Conservation (phyloP, 2,113 vertebrate genomes). For the Passer montanus region DNA sequence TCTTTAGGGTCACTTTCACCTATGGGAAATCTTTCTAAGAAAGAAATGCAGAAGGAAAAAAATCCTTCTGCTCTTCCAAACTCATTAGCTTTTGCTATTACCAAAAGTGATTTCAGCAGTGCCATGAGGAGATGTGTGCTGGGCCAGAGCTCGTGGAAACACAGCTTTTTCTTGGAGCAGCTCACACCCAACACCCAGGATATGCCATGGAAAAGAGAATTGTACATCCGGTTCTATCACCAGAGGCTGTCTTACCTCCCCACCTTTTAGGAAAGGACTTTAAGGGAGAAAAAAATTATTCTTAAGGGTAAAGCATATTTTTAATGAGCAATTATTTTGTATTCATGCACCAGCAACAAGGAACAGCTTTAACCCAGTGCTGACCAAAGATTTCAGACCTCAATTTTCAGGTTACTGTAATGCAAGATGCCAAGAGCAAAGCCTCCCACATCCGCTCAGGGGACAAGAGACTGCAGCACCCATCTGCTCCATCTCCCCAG, state of each 20-base stretch:
- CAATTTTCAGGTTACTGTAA: accelerated
- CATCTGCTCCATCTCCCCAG: neutral
- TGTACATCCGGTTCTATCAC: neutral
- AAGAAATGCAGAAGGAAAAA: neutral
- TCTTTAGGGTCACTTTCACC: constrained; percentile 45
- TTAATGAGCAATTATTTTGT: neutral
- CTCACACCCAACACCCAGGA: neutral
- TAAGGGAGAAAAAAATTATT: neutral
- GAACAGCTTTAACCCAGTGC: accelerated
- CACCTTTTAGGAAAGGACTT: neutral
- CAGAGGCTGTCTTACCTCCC: neutral
- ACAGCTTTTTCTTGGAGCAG: neutral
- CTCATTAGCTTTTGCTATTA: neutral
- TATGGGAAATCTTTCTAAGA: constrained; percentile 25
- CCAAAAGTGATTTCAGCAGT: neutral
- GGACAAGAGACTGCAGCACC: neutral
- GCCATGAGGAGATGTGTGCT: neutral
- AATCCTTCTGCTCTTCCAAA: neutral
- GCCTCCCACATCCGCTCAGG: accelerated
- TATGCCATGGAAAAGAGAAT: neutral
- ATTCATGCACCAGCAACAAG: neutral
- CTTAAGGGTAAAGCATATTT: neutral
- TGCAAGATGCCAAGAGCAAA: neutral
- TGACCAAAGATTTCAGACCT: neutral
- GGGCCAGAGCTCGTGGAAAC: neutral